Evolutionary conservation across 2,888 invertebrate species (phyloP), one percentile per base, ranked within the genome.

Genomic region (Drosophila antonietae): DNA sequence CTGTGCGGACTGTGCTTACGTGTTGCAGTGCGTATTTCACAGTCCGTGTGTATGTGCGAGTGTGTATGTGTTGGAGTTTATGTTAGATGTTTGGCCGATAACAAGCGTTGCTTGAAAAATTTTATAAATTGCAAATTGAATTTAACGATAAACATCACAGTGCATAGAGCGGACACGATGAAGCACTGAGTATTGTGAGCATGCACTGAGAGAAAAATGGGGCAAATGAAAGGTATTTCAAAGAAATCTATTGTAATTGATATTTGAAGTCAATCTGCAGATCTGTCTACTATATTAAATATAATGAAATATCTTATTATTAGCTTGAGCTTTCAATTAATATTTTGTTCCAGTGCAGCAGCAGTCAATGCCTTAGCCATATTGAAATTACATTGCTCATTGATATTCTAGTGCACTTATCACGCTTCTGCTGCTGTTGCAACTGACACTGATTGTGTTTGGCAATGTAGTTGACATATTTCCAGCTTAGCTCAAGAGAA

Each of bases 121-220:
- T 88, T 79, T 86, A 79, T 86, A 88, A 86, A 84, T 88, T 84
- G 84, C 75, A 85, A 89, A 85, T 87, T 89, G 88, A 85, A 87
- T 85, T 87, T 82, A 84, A 82, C 82, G 88, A 87, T 85, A 89
- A 89, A 78, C 82, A 85, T 80, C 74, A 59, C 63, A 58, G 47
- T 53, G 39, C 46, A 74, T 56, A 37, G 39, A 41, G 20, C 23
- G 23, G 18, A 35, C 52, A 57, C 44, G 15, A n/a, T 51, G 63
- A 23, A 18, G 47, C 53, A 64, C 33, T 44, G 53, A 57, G 12
- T 44, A 51, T 52, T 56, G 44, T 46, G 52, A 14, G 12, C 28
- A 8, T 51, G 14, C 78, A 68, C 68, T 62, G 31, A 49, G 28
- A 43, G 2, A 63, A 73, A 74, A 2, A 1, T 28, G 28, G 0